phyloP scores from a whole-genome alignment of 2,888 invertebrate genomes.

The Leucoptera coffeella region DNA sequence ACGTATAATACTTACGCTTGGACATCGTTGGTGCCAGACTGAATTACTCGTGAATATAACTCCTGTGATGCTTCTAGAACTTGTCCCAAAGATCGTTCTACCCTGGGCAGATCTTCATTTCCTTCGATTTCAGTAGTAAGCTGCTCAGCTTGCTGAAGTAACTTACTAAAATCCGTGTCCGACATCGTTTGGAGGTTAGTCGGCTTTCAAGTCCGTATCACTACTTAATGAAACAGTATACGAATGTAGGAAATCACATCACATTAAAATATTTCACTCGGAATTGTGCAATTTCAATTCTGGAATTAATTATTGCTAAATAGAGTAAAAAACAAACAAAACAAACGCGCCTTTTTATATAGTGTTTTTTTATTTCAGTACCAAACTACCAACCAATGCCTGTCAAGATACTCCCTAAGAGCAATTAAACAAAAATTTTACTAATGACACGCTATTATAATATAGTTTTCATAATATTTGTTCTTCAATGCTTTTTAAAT shows the following conservation, averaged over 20 bases:
- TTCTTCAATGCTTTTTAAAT: no score
- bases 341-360: no score
- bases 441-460: no score
- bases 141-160: conserved; percentile 88
- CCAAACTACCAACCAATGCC: no score
- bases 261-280: no score
- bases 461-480: no score
- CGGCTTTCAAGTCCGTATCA: conserved; percentile 1
- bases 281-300: no score
- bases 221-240: neutral
- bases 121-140: conserved; percentile 84
- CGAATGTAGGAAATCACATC: neutral
- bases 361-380: no score
- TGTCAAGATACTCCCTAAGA: no score
- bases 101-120: conserved; percentile 75
- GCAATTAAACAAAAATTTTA: no score
- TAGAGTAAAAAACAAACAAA: no score
- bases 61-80: conserved; percentile 88
- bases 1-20: conserved; percentile 79
- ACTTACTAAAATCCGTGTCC: conserved; percentile 71
- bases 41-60: conserved; percentile 79
- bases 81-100: conserved; percentile 86
- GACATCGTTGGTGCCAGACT: conserved; percentile 81
- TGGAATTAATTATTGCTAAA: no score
- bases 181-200: conserved; percentile 37